A percentile compares a stretch with the other conserved stretches of the same genome.
These are phyloP conservation scores for Agapornis canus DNA, from an alignment of 2,797 vertebrate genomes.

Conservation along the genomic window DNA sequence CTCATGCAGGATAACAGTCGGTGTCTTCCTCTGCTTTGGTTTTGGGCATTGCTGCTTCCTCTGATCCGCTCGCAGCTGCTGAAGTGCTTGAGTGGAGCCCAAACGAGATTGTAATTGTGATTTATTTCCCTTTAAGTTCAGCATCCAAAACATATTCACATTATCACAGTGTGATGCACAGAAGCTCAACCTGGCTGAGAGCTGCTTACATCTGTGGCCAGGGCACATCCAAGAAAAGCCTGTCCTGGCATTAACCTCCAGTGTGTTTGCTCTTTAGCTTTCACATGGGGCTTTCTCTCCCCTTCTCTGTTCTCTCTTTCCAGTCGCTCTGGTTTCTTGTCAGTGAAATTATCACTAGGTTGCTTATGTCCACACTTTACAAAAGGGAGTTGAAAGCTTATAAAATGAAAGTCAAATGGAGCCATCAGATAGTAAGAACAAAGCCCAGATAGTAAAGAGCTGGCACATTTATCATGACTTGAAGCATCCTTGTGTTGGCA, in stretches of 20 bases:
- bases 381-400: slow-evolving; percentile 50
- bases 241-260: neutral
- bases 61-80: neutral
- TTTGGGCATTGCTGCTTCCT: neutral
- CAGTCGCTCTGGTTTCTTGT: neutral
- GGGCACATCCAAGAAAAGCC: neutral
- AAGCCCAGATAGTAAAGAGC: slow-evolving; percentile 38
- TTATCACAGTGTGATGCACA: neutral
- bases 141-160: neutral
- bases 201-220: neutral
- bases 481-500: slow-evolving; percentile 8
- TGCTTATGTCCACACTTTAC: slow-evolving; percentile 8
- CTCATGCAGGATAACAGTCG: neutral
- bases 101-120: slow-evolving; percentile 15
- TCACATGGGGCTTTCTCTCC: neutral
- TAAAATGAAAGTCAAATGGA: slow-evolving; percentile 70
- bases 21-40: neutral
- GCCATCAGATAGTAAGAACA: slow-evolving; percentile 67
- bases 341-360: slow-evolving; percentile 19
- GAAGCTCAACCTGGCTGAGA: neutral
- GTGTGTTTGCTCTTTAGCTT: neutral
- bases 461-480: slow-evolving; percentile 56
- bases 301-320: neutral
- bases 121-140: slow-evolving; percentile 37
- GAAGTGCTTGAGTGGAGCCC: neutral